These are phyloP conservation scores for Neelides sp. DNA, from an alignment of 1,140 invertebrate genomes.

Conservation along the genomic window DNA sequence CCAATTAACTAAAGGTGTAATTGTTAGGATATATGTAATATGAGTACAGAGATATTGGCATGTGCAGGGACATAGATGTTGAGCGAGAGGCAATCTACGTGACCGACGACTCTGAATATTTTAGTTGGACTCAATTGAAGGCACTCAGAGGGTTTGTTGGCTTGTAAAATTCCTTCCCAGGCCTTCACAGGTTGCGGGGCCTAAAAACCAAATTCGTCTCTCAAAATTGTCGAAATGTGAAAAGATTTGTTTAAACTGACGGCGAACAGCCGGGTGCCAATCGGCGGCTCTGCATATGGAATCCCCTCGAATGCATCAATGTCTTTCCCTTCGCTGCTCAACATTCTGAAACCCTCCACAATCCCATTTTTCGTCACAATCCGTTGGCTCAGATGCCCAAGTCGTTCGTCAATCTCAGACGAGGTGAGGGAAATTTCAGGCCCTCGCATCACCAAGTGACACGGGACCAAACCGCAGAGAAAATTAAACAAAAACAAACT, in stretches of 20 bases:
- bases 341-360: slow-evolving; percentile 22
- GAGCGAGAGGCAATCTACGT: slow-evolving; percentile 47
- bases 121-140: slow-evolving; percentile 14
- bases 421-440: too few species aligned
- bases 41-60: too few species aligned
- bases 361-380: slow-evolving; percentile 7
- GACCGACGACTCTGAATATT: slow-evolving; percentile 32
- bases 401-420: too few species aligned
- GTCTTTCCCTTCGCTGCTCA: slow-evolving; percentile 12
- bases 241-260: too few species aligned
- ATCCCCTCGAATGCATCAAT: slow-evolving; percentile 26
- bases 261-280: too few species aligned
- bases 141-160: slow-evolving; percentile 3
- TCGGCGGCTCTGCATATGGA: slow-evolving; percentile 20
- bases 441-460: too few species aligned
- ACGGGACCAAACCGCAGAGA: too few species aligned
- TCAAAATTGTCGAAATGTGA: too few species aligned
- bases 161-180: slow-evolving; percentile 16
- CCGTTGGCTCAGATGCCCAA: too few species aligned
- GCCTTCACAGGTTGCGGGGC: neutral
- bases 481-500: too few species aligned
- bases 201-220: neutral
- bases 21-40: too few species aligned
- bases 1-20: too few species aligned
- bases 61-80: slow-evolving; percentile 49